These are phyloP conservation scores for Phylloscopus whistleri DNA, from an alignment of 2,113 vertebrate species.

Conservation along the genomic window DNA sequence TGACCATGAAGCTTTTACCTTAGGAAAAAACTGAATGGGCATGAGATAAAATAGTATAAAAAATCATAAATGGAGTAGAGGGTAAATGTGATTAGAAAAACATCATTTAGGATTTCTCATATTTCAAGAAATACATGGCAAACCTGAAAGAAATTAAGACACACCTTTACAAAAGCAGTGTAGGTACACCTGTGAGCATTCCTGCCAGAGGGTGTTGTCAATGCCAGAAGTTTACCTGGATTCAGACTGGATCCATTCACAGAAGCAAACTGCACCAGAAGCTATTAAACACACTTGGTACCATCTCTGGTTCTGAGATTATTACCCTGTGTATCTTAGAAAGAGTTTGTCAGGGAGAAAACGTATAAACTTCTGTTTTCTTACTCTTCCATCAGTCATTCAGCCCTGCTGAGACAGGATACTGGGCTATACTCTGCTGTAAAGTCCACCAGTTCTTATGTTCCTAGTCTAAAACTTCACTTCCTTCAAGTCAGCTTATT, in stretches of 20 bases:
- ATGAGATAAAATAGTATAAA: neutral
- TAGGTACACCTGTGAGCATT: neutral
- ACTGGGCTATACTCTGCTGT: neutral
- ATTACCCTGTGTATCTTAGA: neutral
- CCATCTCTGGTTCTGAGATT: neutral
- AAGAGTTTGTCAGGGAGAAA: neutral
- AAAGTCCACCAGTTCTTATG: neutral
- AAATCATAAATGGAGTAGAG: neutral
- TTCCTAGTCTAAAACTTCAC: neutral
- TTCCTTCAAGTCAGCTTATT: neutral
- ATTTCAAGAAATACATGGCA: neutral
- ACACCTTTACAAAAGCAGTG: neutral
- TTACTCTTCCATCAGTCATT: neutral
- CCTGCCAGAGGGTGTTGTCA: neutral
- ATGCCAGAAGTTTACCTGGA: neutral
- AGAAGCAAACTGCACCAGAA: neutral
- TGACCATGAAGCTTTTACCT: neutral
- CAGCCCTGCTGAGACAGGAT: neutral
- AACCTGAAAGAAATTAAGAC: neutral
- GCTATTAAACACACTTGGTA: neutral
- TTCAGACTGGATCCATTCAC: neutral
- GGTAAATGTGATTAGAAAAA: neutral
- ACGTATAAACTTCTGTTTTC: neutral
- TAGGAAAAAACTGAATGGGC: neutral
- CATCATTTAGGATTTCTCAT: accelerated